Conservation (phyloP, 2,113 vertebrate genomes). For the Heterotilapia buettikoferi region DNA sequence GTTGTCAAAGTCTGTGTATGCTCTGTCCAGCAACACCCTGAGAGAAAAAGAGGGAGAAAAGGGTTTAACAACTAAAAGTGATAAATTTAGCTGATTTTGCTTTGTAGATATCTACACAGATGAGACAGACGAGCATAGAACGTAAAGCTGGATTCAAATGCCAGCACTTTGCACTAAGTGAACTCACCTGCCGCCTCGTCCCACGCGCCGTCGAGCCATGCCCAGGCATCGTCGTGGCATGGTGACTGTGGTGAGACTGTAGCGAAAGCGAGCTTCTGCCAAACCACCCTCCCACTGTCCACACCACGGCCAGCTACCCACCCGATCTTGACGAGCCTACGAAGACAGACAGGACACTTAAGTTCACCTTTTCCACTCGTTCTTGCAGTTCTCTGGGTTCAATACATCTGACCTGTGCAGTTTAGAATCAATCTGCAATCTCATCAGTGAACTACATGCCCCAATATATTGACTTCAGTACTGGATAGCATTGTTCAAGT, state of each 20-base stretch:
- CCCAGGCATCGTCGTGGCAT: constrained; percentile 88
- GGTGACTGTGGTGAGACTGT: constrained; percentile 92
- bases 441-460: neutral
- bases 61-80: neutral
- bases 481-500: neutral
- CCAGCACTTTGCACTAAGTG: neutral
- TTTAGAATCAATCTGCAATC: neutral
- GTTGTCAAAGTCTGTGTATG: constrained; percentile 82
- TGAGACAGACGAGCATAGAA: neutral
- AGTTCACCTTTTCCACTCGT: rapidly evolving
- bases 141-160: neutral
- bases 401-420: neutral
- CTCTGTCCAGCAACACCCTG: constrained; percentile 91
- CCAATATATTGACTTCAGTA: neutral
- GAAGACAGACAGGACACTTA: neutral
- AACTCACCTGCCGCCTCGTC: constrained; percentile 91
- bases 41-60: neutral
- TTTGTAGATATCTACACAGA: neutral
- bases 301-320: constrained; percentile 90
- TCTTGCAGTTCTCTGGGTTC: rapidly evolving
- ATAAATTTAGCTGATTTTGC: rapidly evolving
- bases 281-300: constrained; percentile 80
- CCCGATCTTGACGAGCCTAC: constrained; percentile 88
- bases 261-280: constrained; percentile 87
- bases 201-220: constrained; percentile 87